These are phyloP conservation scores for Tanypteryx hageni DNA, from an alignment of 2,888 invertebrate species.

Conservation along the genomic window DNA sequence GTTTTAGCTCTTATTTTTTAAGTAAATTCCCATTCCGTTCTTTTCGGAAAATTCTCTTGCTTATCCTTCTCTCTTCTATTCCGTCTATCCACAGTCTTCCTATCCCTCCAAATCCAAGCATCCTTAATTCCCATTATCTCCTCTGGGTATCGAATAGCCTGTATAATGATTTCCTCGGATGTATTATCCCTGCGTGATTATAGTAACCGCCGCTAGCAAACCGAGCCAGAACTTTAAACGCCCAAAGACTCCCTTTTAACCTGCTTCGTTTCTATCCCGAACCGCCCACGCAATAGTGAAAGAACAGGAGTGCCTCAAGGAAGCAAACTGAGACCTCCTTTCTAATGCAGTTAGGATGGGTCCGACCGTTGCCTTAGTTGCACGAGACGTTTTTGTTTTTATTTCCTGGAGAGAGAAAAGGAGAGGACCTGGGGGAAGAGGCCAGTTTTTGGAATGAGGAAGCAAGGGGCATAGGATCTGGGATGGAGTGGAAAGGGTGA, in stretches of 20 bases:
- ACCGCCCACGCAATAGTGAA: background rate
- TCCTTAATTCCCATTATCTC: slow-evolving; percentile 45
- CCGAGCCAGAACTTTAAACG: background rate
- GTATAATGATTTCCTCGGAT: slow-evolving; percentile 18
- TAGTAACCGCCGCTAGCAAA: background rate
- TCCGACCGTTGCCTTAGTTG: background rate
- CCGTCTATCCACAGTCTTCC: background rate
- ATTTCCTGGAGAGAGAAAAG: background rate
- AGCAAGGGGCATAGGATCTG: background rate
- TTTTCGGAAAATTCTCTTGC: background rate
- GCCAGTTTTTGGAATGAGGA: background rate
- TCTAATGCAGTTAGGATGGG: slow-evolving; percentile 12
- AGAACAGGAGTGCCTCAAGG: background rate
- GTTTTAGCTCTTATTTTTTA: background rate
- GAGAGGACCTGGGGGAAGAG: background rate
- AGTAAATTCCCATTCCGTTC: background rate
- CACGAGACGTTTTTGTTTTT: background rate
- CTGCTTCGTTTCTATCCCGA: background rate
- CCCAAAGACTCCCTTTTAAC: background rate
- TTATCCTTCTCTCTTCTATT: background rate
- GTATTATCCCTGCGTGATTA: slow-evolving; percentile 35
- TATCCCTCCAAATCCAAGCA: background rate
- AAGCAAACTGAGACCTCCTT: background rate
- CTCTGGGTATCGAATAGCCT: background rate
- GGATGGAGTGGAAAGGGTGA: background rate